Evolutionary conservation across 2,797 vertebrate genomes (phyloP).

Genomic region (Mallotus villosus): DNA sequence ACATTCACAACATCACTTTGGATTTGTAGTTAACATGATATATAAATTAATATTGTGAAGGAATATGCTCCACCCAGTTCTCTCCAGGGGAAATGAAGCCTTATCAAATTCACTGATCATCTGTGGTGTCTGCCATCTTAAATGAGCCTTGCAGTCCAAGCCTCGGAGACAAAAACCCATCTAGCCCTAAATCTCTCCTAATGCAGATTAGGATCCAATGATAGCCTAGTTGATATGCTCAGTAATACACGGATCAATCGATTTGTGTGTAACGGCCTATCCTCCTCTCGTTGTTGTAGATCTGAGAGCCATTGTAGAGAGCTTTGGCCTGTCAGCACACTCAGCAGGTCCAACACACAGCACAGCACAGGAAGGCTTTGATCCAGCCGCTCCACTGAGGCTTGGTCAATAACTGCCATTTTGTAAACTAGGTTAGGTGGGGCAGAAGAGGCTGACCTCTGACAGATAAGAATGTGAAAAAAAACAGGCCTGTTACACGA

Average conservation of each 20-base stretch:
- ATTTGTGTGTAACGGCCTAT: slow-evolving; percentile 8
- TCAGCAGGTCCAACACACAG: slow-evolving; percentile 32
- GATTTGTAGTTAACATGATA: neutral
- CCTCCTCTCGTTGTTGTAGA: slow-evolving; percentile 11
- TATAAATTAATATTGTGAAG: neutral
- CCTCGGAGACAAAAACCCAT: slow-evolving; percentile 8
- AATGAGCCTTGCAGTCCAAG: slow-evolving; percentile 3
- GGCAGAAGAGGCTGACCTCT: slow-evolving; percentile 21
- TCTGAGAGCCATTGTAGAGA: slow-evolving; percentile 24
- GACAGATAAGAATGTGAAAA: slow-evolving; percentile 12
- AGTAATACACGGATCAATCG: slow-evolving; percentile 28
- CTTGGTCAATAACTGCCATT: slow-evolving; percentile 31
- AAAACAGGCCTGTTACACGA: slow-evolving; percentile 11
- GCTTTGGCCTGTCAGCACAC: slow-evolving; percentile 11
- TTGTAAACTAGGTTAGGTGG: slow-evolving; percentile 15
- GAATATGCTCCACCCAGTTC: neutral
- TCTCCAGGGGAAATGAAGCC: neutral
- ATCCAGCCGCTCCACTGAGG: slow-evolving; percentile 30
- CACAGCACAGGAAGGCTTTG: slow-evolving; percentile 15
- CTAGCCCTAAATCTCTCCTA: slow-evolving; percentile 15
- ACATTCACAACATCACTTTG: neutral
- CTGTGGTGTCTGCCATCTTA: neutral
- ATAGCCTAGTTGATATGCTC: slow-evolving; percentile 19
- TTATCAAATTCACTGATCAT: slow-evolving; percentile 2
- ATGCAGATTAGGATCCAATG: slow-evolving; percentile 15